Conservation (phyloP, 2,797 vertebrate species). For the Hozukius guyotensis region DNA sequence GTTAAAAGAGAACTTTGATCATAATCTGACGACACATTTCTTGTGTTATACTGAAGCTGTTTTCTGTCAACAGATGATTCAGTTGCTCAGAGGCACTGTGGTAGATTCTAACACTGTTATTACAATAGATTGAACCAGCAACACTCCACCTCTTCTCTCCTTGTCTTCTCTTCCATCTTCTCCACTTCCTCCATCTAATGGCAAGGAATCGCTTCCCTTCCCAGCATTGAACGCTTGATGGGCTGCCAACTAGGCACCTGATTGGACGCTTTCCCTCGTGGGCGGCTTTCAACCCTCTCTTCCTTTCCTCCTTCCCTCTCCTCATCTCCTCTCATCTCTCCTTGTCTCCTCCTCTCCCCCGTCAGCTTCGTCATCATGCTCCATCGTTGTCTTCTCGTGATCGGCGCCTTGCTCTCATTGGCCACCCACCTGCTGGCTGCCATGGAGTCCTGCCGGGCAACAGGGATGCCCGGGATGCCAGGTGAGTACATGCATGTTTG, state of each 20-base stretch:
- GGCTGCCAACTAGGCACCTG: no score
- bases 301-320: background rate
- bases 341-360: background rate
- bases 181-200: background rate
- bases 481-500: constrained; percentile 29
- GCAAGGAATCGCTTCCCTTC: no score
- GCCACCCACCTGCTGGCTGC: background rate
- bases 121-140: background rate
- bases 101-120: background rate
- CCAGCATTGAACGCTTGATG: no score
- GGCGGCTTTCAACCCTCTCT: background rate
- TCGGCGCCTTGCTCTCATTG: constrained; percentile 43
- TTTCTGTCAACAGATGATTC: background rate
- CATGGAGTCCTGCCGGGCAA: constrained; percentile 45
- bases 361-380: constrained; percentile 54
- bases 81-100: background rate
- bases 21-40: background rate
- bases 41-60: background rate
- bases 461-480: constrained; percentile 64
- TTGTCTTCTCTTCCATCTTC: background rate
- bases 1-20: background rate
- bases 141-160: background rate
- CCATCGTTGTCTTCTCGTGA: background rate
- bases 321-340: background rate
- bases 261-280: no score